These are phyloP conservation scores for Fopius arisanus DNA, from an alignment of 1,140 invertebrate genomes.

Conservation along the genomic window DNA sequence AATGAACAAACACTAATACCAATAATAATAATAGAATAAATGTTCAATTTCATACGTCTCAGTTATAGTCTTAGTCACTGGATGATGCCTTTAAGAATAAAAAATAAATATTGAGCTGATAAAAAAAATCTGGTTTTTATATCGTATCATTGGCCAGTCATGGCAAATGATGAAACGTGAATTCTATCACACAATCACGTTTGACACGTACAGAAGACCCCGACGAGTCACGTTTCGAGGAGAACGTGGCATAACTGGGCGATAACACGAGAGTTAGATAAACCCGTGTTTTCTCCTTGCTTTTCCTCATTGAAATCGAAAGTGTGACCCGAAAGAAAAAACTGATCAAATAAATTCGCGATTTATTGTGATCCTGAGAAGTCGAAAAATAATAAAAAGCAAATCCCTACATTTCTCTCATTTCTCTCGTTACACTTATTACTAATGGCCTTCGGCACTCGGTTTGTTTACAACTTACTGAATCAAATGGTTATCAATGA, in stretches of 20 bases:
- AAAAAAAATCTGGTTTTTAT: too few species aligned
- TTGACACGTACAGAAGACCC: conserved; percentile 8
- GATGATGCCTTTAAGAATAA: too few species aligned
- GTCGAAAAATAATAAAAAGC: too few species aligned
- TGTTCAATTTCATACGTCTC: too few species aligned
- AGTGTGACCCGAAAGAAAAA: not conserved
- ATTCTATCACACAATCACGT: not conserved
- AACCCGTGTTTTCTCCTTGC: not conserved
- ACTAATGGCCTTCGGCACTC: not conserved
- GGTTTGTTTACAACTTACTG: not conserved
- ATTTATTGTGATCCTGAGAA: too few species aligned
- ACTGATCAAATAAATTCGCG: too few species aligned
- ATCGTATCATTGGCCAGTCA: too few species aligned
- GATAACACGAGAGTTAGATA: not conserved
- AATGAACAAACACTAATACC: too few species aligned
- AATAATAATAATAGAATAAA: too few species aligned
- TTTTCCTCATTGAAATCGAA: conserved; percentile 3
- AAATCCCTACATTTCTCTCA: too few species aligned
- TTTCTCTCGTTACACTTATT: not conserved
- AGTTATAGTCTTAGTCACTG: too few species aligned
- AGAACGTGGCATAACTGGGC: not conserved
- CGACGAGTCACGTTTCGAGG: not conserved
- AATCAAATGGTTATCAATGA: not conserved
- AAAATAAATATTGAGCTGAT: too few species aligned
- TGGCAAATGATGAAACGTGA: not conserved